Evolutionary conservation across 2,888 invertebrate genomes (phyloP).

Genomic region (Spicauda simplicius): DNA sequence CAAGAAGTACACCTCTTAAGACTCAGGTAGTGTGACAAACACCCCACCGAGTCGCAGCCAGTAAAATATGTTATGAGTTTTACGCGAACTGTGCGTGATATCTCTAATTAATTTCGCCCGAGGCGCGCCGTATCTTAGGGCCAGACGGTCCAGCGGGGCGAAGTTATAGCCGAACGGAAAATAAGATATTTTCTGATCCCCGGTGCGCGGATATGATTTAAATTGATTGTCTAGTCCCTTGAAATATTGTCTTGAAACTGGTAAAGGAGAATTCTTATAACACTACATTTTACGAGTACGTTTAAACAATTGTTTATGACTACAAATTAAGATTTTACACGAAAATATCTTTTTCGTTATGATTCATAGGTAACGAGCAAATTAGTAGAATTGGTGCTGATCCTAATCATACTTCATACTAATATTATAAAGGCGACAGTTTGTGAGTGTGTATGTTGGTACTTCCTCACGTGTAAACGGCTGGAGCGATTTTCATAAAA

Average conservation of each 20-base stretch:
- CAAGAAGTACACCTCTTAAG: background rate
- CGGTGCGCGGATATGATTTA: constrained; percentile 35
- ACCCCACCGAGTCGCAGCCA: constrained; percentile 32
- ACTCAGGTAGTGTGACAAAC: background rate
- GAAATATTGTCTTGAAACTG: constrained; percentile 15
- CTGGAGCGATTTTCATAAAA: too few species aligned
- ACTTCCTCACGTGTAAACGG: too few species aligned
- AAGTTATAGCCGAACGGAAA: constrained; percentile 1
- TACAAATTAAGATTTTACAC: too few species aligned
- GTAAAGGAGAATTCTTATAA: constrained; percentile 6
- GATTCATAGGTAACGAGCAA: too few species aligned
- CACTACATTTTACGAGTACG: background rate
- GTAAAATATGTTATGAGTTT: constrained; percentile 60
- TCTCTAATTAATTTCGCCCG: constrained; percentile 63
- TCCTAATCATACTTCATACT: too few species aligned
- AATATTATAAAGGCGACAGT: too few species aligned
- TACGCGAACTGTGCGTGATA: constrained; percentile 56
- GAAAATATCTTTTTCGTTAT: too few species aligned
- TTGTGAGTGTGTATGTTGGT: too few species aligned
- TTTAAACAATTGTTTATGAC: background rate
- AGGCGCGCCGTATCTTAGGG: constrained; percentile 49
- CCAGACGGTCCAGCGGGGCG: constrained; percentile 5
- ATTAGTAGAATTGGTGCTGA: too few species aligned
- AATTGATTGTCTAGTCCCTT: constrained; percentile 35
- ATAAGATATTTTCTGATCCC: constrained; percentile 34